Conservation (phyloP, 2,797 vertebrate species). For the Lacerta bilineata region DNA sequence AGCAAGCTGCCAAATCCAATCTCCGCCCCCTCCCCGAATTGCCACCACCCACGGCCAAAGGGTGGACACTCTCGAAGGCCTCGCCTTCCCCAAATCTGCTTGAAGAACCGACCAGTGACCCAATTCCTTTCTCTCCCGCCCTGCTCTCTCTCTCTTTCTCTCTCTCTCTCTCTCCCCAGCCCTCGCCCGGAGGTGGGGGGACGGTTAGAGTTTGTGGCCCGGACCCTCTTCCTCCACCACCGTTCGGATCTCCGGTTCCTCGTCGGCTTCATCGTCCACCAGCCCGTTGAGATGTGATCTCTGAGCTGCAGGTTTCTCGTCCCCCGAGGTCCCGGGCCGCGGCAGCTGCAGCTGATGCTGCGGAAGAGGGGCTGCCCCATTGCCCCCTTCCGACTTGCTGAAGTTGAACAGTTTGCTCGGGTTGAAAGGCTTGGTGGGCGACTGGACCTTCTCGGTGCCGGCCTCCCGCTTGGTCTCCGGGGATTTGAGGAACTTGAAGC, state of each 20-base stretch:
- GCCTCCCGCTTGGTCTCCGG: constrained; percentile 91
- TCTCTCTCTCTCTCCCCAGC: neutral
- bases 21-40: neutral
- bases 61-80: neutral
- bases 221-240: constrained; percentile 82
- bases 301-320: constrained; percentile 80
- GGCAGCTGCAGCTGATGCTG: neutral
- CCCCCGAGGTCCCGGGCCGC: constrained; percentile 73
- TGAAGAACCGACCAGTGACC: constrained; percentile 3
- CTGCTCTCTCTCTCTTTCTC: constrained; percentile 79
- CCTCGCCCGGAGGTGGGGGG: neutral
- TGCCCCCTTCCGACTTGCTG: constrained; percentile 77
- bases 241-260: constrained; percentile 77
- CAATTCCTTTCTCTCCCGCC: constrained; percentile 58
- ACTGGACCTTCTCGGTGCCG: constrained; percentile 88
- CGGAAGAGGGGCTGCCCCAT: neutral
- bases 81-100: constrained; percentile 22
- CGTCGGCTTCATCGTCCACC: constrained; percentile 78
- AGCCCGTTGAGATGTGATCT: constrained; percentile 90
- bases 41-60: neutral
- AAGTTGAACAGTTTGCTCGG: constrained; percentile 97
- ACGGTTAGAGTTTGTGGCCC: constrained; percentile 85
- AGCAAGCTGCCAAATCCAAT: neutral
- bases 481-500: constrained; percentile 97
- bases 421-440: constrained; percentile 96